phyloP scores from a whole-genome alignment of 2,113 vertebrate genomes.

The Thunnus maccoyii region DNA sequence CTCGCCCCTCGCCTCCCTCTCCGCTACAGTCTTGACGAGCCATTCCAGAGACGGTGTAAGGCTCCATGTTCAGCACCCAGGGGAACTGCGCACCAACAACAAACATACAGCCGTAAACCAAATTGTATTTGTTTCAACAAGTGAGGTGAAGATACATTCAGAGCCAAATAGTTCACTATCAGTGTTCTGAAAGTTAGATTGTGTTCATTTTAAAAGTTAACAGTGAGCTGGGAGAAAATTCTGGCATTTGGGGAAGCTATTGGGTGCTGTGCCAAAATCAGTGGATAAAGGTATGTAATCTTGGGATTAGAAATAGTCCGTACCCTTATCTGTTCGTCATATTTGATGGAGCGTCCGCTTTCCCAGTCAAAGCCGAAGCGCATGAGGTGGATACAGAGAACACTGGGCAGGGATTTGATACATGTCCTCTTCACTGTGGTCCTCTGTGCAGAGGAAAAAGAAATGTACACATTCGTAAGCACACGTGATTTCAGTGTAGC shows the following conservation, averaged over 20 bases:
- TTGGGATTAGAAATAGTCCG: background rate
- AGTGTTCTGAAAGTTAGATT: no score
- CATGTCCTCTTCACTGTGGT: conserved; percentile 98
- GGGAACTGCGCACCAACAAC: conserved; percentile 88
- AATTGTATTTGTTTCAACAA: no score
- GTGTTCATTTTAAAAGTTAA: no score
- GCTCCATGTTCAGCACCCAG: conserved; percentile 99
- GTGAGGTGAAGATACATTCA: no score
- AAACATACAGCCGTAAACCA: background rate
- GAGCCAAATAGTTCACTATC: no score
- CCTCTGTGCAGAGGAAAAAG: conserved; percentile 83
- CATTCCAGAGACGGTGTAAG: conserved; percentile 98
- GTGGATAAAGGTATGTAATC: fast-evolving
- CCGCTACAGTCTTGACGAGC: conserved; percentile 95
- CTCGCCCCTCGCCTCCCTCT: conserved; percentile 91
- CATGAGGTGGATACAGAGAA: conserved; percentile 98
- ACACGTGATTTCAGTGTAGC: background rate
- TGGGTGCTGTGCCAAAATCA: background rate
- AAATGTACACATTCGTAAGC: background rate
- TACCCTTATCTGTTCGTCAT: conserved; percentile 98
- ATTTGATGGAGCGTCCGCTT: conserved; percentile 98
- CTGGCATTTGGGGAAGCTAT: background rate
- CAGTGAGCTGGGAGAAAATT: background rate
- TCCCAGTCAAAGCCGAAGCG: conserved; percentile 99
- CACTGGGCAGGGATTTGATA: conserved; percentile 95